Evolutionary conservation across 2,888 invertebrate species (phyloP).

Genomic region (Tubiluchus corallicola): DNA sequence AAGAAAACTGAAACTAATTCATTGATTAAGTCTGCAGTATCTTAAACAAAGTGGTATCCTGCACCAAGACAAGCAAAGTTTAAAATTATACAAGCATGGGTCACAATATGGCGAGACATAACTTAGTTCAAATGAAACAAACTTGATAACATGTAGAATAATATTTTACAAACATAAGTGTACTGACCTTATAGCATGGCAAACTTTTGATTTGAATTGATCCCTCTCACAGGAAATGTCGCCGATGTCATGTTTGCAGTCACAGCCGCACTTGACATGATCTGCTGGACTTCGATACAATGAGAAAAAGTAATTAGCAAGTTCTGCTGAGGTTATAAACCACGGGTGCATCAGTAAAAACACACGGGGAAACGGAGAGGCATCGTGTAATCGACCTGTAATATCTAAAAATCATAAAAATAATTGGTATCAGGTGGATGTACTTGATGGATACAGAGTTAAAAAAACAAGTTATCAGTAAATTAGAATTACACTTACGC

Average conservation of each 20-base stretch:
- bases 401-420: slow-evolving; percentile 17
- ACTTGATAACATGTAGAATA: no score
- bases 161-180: not conserved
- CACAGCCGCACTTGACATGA: not conserved
- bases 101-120: no score
- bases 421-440: no score
- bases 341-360: slow-evolving; percentile 34
- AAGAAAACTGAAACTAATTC: no score
- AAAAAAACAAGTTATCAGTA: no score
- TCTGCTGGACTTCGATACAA: slow-evolving; percentile 21
- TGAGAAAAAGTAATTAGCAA: slow-evolving; percentile 24
- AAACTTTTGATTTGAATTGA: slow-evolving; percentile 17
- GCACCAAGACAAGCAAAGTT: no score
- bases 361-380: slow-evolving; percentile 25
- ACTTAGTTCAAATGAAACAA: no score
- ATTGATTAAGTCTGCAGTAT: no score
- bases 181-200: slow-evolving; percentile 24
- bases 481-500: no score
- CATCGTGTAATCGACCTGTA: slow-evolving; percentile 15
- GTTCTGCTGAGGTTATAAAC: slow-evolving; percentile 30
- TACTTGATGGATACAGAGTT: no score
- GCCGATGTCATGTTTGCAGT: not conserved
- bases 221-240: slow-evolving; percentile 6
- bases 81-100: no score
- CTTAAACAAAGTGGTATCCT: no score